phyloP scores from a whole-genome alignment of 2,888 invertebrate genomes.

The Xylophagus ater region DNA sequence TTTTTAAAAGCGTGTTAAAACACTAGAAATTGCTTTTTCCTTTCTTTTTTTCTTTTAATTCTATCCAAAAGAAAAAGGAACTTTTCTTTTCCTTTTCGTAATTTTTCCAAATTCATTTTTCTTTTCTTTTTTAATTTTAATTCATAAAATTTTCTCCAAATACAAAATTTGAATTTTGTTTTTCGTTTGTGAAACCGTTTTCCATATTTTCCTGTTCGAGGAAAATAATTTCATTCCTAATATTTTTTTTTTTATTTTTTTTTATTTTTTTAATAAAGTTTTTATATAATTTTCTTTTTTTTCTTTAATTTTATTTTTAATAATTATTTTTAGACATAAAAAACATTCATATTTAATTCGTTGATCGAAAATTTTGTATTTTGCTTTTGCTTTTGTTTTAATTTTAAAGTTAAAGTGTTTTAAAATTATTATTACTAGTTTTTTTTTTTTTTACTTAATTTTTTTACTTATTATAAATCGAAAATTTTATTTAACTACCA shows the following conservation, averaged over 20 bases:
- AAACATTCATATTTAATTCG: constrained; percentile 11
- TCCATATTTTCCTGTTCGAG: constrained; percentile 2
- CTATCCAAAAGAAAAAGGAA: too few species aligned
- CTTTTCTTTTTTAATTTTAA: constrained; percentile 12
- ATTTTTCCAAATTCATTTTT: constrained; percentile 8
- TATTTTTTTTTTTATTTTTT: not conserved
- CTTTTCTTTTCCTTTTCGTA: constrained; percentile 11
- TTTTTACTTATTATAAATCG: not conserved
- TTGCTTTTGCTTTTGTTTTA: not conserved
- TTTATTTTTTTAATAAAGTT: not conserved
- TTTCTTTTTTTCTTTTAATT: not conserved
- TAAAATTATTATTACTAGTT: constrained; percentile 2
- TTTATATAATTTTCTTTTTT: constrained; percentile 6
- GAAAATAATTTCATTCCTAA: constrained; percentile 1
- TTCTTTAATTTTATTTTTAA: constrained; percentile 3
- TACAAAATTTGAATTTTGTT: too few species aligned
- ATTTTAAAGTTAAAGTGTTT: not conserved
- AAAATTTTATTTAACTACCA: constrained; percentile 25
- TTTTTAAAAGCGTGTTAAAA: too few species aligned
- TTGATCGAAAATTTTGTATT: constrained; percentile 13
- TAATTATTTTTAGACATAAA: constrained; percentile 5
- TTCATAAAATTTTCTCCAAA: too few species aligned
- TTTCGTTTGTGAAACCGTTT: constrained; percentile 18
- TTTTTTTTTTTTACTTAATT: constrained; percentile 4
- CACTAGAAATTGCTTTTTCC: not conserved